Evolutionary conservation across 2,113 vertebrate genomes (phyloP), one percentile per base, ranked within the genome.

Genomic region (Caracal caracal): DNA sequence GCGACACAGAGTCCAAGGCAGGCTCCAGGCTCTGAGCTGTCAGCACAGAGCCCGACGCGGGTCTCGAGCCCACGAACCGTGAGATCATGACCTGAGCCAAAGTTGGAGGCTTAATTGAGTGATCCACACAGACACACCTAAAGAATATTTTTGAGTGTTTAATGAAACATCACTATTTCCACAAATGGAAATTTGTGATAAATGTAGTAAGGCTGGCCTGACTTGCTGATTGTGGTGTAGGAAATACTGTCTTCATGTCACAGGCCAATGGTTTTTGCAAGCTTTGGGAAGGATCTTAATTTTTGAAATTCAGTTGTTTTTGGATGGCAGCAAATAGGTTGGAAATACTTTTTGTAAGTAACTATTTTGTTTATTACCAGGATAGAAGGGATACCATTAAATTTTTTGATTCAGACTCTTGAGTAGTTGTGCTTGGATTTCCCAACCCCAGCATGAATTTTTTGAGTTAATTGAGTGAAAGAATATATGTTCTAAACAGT

Each of bases 381-480:
- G 71, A 43, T 88, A 66, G 94, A 94, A 94, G 28, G 70, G 82
- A 93, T 51, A 59, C 15, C 95, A 92, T 95, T 84, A 87, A 92
- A 95, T 96, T 75, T 26, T 93, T 3, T 97, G 61, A 90, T 88
- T 93, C 75, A 96, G 43, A 66, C 35, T 76, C 96, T 82, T 95
- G 66, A 53, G 89, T 81, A 78, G 84, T 92, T 51, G n/a, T 85
- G 16, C 43, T 96, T 95, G 19, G 30, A 80, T 93, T 97, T 95
- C 47, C 63, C 12, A 70, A 37, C 10, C 20, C 28, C 2, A 5
- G 0, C 70, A 43, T 49, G 51, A 90, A 22, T 68, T 83, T 93
- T 90, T 94, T 97, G 30, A 83, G 71, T 90, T 94, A 96, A 82
- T 75, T 97, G 82, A 81, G 78, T 88, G 84, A 79, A 91, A 89